These are phyloP conservation scores for Crocodylus rhombifer DNA, from an alignment of 2,797 vertebrate species.

Conservation along the genomic window DNA sequence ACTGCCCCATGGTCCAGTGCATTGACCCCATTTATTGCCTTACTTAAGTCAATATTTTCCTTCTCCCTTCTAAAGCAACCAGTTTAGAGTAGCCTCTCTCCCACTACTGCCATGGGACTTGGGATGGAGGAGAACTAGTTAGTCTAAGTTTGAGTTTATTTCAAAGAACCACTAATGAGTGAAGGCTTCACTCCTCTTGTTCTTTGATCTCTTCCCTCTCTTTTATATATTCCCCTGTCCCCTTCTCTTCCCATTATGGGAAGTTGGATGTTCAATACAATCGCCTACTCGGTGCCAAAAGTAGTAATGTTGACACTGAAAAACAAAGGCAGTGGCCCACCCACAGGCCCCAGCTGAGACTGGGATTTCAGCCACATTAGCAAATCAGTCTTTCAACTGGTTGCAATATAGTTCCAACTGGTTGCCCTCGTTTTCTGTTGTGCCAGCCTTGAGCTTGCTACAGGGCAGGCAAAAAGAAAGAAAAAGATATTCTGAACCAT, in stretches of 20 bases:
- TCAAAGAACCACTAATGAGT: background rate
- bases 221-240: background rate
- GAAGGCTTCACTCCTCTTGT: background rate
- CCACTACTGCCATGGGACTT: background rate
- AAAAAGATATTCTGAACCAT: background rate
- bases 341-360: background rate
- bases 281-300: background rate
- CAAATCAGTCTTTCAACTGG: background rate
- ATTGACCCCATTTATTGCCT: accelerated
- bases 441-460: background rate
- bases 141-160: background rate
- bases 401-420: accelerated
- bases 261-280: background rate
- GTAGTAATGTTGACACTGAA: background rate
- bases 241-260: background rate
- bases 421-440: background rate
- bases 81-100: background rate
- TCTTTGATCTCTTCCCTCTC: background rate
- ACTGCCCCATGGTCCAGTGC: accelerated
- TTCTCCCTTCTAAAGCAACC: background rate
- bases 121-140: background rate
- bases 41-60: background rate
- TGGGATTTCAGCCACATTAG: background rate
- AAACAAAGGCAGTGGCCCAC: background rate
- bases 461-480: background rate